Evolutionary conservation across 2,888 invertebrate genomes (phyloP).

Genomic region (Melanophora roralis): DNA sequence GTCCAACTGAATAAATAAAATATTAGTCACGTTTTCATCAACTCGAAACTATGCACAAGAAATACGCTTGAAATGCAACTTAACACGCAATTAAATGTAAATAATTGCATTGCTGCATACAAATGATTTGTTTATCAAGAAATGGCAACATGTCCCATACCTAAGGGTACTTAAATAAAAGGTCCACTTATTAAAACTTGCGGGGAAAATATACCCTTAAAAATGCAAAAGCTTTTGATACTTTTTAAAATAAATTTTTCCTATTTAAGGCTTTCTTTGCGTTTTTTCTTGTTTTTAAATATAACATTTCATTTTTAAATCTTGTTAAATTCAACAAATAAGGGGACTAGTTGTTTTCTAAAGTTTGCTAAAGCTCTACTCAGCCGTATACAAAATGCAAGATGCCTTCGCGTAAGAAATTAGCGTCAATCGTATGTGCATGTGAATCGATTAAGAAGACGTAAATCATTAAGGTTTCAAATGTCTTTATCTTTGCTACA

Average conservation of each 20-base stretch:
- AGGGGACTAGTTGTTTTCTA: not conserved
- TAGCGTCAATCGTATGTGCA: constrained; percentile 27
- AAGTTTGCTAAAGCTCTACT: not conserved
- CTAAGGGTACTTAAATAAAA: not conserved
- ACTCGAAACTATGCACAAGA: constrained; percentile 26
- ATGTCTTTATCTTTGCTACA: constrained; percentile 51
- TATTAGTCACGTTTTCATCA: constrained; percentile 58
- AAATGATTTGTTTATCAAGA: constrained; percentile 74
- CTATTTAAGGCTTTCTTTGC: too few relatives aligned
- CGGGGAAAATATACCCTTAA: too few relatives aligned
- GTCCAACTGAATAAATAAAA: constrained; percentile 41
- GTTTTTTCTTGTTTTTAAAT: too few relatives aligned
- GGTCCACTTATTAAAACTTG: too few relatives aligned
- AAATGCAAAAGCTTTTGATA: too few relatives aligned
- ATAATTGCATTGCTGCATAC: constrained; percentile 75
- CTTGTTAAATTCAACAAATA: not conserved
- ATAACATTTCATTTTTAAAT: too few relatives aligned
- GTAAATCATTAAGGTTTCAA: constrained; percentile 61
- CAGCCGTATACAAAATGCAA: constrained; percentile 28
- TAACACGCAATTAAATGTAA: constrained; percentile 76
- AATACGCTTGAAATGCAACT: constrained; percentile 64
- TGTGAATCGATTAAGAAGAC: constrained; percentile 22
- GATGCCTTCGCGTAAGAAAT: constrained; percentile 45
- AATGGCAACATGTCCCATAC: constrained; percentile 29
- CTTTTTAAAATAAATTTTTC: too few relatives aligned